Percentiles rank a stretch among this genome's conserved stretches.
Evolutionary conservation across 2,113 vertebrate genomes (phyloP).

Genomic region (Tachycineta bicolor): DNA sequence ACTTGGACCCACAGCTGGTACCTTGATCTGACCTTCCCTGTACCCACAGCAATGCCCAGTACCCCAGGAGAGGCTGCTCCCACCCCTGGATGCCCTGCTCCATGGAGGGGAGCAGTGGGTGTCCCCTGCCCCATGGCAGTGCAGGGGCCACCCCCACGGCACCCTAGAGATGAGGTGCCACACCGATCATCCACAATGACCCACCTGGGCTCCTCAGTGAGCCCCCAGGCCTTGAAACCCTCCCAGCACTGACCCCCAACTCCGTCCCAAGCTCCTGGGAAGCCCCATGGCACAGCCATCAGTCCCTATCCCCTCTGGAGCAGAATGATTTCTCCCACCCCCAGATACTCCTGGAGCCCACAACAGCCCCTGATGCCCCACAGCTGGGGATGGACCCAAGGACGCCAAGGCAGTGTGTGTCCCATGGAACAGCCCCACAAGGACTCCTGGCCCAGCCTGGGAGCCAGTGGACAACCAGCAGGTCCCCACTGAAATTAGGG

Average conservation of each 20-base stretch:
- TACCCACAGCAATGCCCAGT: background rate
- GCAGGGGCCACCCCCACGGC: background rate
- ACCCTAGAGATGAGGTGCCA: background rate
- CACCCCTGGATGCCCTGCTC: background rate
- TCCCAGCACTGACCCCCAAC: background rate
- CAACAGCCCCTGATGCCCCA: fast-evolving
- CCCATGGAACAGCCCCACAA: fast-evolving
- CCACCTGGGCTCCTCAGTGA: background rate
- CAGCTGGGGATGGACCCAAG: background rate
- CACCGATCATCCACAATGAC: background rate
- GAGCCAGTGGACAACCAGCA: background rate
- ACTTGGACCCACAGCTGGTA: background rate
- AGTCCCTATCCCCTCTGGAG: background rate
- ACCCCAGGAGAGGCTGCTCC: background rate
- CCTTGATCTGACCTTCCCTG: background rate
- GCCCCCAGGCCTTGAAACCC: background rate
- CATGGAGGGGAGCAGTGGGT: background rate
- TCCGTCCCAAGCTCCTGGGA: background rate
- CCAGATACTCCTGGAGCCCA: background rate
- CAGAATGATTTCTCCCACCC: background rate
- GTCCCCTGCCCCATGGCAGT: background rate
- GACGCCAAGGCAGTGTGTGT: background rate
- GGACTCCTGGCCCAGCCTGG: background rate
- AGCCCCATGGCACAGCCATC: background rate
- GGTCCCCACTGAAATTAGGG: background rate